These are phyloP conservation scores for Danionella cerebrum DNA, from an alignment of 2,113 vertebrate species.

Conservation along the genomic window DNA sequence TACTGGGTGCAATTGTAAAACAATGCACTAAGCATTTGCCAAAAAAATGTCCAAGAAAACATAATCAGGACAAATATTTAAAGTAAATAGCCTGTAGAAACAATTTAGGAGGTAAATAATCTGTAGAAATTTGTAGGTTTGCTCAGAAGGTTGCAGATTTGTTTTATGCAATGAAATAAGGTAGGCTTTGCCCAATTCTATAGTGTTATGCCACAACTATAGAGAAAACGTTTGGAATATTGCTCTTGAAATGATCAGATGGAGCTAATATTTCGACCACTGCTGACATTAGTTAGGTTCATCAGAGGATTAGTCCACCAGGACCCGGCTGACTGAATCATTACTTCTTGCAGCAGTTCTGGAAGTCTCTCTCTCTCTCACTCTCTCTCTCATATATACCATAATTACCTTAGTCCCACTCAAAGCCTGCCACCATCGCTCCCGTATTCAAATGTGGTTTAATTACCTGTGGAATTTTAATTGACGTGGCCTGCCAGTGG, in stretches of 20 bases:
- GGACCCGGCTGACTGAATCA: constrained; percentile 44
- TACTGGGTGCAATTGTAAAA: too few relatives aligned
- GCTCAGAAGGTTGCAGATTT: too few relatives aligned
- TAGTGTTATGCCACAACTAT: too few relatives aligned
- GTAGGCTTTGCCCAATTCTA: too few relatives aligned
- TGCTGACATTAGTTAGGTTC: constrained; percentile 34
- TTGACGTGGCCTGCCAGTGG: constrained; percentile 54
- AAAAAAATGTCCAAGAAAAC: too few relatives aligned
- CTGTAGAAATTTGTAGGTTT: too few relatives aligned
- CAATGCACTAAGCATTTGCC: too few relatives aligned
- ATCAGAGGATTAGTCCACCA: constrained; percentile 41
- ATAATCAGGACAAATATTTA: too few relatives aligned
- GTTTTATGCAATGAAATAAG: too few relatives aligned
- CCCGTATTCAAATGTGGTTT: constrained; percentile 63
- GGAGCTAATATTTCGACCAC: constrained; percentile 12
- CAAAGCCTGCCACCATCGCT: constrained; percentile 53
- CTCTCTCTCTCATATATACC: constrained; percentile 19
- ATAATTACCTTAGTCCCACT: constrained; percentile 63
- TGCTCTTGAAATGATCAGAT: constrained; percentile 15
- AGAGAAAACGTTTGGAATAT: too few relatives aligned
- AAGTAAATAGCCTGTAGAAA: too few relatives aligned
- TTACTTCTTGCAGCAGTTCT: constrained; percentile 36
- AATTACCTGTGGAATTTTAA: constrained; percentile 71
- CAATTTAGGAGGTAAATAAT: too few relatives aligned
- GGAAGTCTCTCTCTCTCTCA: constrained; percentile 25